Conservation (phyloP, 2,797 vertebrate species). For the Tenualosa thibaudeaui region DNA sequence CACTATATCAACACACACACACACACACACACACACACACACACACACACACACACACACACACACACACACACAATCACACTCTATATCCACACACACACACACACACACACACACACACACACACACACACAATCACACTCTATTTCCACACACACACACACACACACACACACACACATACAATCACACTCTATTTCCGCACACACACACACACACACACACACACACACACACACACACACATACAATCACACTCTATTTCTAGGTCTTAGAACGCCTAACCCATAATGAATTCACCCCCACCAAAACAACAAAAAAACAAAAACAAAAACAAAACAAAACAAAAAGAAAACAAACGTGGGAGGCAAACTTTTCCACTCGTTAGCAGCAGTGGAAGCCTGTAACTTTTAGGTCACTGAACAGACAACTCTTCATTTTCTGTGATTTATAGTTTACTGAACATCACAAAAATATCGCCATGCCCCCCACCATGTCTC, state of each 20-base stretch:
- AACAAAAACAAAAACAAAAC: background rate
- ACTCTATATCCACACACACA: background rate
- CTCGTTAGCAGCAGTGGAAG: background rate
- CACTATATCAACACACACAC: too few species aligned
- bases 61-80: slow-evolving; percentile 23
- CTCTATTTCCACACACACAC: background rate
- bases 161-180: too few species aligned
- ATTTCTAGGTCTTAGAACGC: background rate
- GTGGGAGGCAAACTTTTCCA: background rate
- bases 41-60: too few species aligned
- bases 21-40: too few species aligned
- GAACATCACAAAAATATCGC: background rate
- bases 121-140: slow-evolving; percentile 2
- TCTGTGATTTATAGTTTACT: background rate
- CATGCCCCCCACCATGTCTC: background rate
- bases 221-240: slow-evolving; percentile 25
- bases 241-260: background rate
- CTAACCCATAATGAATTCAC: background rate
- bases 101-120: slow-evolving; percentile 4
- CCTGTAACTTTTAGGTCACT: background rate
- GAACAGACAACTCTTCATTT: background rate
- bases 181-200: background rate
- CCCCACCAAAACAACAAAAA: background rate
- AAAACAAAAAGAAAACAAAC: background rate
- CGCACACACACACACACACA: too few species aligned